Evolutionary conservation across 2,797 vertebrate species (phyloP).

Genomic region (Yasuhikotakia modesta): DNA sequence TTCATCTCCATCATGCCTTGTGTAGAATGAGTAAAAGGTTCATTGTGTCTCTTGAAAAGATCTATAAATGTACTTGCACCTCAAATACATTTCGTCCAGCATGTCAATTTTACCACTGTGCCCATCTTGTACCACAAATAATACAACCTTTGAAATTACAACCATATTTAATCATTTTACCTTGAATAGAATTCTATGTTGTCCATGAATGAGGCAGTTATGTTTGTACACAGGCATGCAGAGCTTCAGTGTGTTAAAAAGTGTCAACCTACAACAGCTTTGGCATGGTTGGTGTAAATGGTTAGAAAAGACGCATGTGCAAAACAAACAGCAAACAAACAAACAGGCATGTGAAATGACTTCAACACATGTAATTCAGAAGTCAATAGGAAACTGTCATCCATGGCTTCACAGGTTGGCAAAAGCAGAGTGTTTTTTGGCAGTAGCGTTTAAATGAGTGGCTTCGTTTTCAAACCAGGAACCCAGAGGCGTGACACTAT

Average conservation of each 20-base stretch:
- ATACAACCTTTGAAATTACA: neutral
- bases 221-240: constrained; percentile 59
- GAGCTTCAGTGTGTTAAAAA: constrained; percentile 56
- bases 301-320: constrained; percentile 59
- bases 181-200: too few species aligned
- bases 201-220: constrained; percentile 9
- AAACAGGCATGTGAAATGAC: constrained; percentile 71
- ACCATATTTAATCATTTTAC: neutral
- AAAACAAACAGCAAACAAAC: constrained; percentile 54
- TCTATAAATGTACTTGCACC: neutral
- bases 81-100: neutral
- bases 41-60: too few species aligned
- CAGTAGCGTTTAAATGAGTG: constrained; percentile 62
- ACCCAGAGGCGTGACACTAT: constrained; percentile 56
- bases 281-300: constrained; percentile 33
- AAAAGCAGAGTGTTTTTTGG: constrained; percentile 65
- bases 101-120: neutral
- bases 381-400: constrained; percentile 81
- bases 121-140: neutral
- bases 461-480: constrained; percentile 61
- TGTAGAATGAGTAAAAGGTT: constrained; percentile 16
- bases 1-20: constrained; percentile 50
- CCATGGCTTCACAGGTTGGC: constrained; percentile 77
- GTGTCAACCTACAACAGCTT: constrained; percentile 6
- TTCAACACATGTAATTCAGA: constrained; percentile 72